Base-by-base conservation (phyloP, 2,797 vertebrate genomes). In the Enteromius anoplus region DNA sequence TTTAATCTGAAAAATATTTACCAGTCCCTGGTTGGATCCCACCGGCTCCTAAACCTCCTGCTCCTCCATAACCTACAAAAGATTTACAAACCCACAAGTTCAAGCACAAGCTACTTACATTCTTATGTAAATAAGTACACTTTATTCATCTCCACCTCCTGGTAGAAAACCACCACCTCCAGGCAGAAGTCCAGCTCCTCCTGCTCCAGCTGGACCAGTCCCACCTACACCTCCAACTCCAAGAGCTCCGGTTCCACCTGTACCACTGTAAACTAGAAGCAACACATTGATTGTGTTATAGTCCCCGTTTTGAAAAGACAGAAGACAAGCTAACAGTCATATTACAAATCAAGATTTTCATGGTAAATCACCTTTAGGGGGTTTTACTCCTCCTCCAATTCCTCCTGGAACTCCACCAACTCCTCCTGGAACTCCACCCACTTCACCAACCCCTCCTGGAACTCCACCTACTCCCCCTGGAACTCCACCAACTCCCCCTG, bases 21-120 rank as follows among this genome's bases (percentile, higher is more conserved):
- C 93, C 94, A 90, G 92, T 92, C 37, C 89, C 90, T 84, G 93
- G 92, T 81, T 92, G 86, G 90, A 92, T 83, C 80, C 91, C 81
- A 23, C 85, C 81, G n/a, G 80, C 55, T 65, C 87, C 87, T 23
- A 85, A 84, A 82, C 80, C 60, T 65, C 86, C 93, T 76, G 87
- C 89, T 85, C 89, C 90, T 73, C 91, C 91, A 47, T 95, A 94
- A 72, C 91, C 93, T 95, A 34, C 34, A 75, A 77, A n/a, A 23
- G 82, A n/a, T 60, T 37, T 34, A 75, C 53, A 81, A 62, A 71
- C 4, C 17, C 34, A 72, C 14, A 79, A n/a, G 3, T 3, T 34
- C 8, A 65, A 15, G 29, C 15, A 70, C n/a, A 58, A 26, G 34
- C 8, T 17, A 66, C 23, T 66, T 32, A 53, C 15, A 73, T 15